Base-by-base conservation (phyloP, 2,113 vertebrate species). In the Pollimyrus isidori region DNA sequence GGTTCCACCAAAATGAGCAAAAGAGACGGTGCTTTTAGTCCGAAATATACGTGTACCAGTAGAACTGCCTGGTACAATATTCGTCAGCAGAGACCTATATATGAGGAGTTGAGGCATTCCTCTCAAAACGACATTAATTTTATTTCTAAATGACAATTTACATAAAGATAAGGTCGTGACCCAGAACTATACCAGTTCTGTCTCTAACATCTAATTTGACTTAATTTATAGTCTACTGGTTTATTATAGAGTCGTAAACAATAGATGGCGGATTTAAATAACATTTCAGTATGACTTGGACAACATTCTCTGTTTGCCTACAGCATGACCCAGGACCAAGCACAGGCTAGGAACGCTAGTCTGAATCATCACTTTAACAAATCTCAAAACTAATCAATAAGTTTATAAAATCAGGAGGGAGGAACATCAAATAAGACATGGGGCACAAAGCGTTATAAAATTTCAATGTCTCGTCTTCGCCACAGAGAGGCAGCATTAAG, bases 21-120 rank as follows among this genome's bases (percentile, higher is more conserved):
- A 9, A 65, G 45, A 42, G 45, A 65, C 62, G n/a, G 62, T 10
- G 87, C n/a, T 9, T 19, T 73, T 87, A 56, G 50, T 26, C 50
- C 3, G 39, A 58, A n/a, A 65, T 35, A 21, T 88, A 4, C 49
- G 49, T 17, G 30, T 21, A 39, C n/a, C 17, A 80, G 73, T 82
- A 88, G 17, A 88, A 48, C 26, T 26, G 46, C 10, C 30, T 39
- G n/a, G n/a, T 30, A 49, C 48, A 42, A 9, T 26, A 21, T 76
- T 76, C 69, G 17, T 53, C 88, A 88, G 65, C 48, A 88, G 48
- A 52, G 69, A 80, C 65, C 88, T 88, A 39, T n/a, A 80, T 42
- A 76, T 88, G 62, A 88, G 21, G 30, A 73, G 7, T 23, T n/a
- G 21, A 88, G 87, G n/a, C 87, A 26, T 88, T 62, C 23, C 46